Percentiles rank a stretch among this genome's conserved stretches.
Evolutionary conservation across 2,113 vertebrate species (phyloP).

Genomic region (Corythornis vintsioides): DNA sequence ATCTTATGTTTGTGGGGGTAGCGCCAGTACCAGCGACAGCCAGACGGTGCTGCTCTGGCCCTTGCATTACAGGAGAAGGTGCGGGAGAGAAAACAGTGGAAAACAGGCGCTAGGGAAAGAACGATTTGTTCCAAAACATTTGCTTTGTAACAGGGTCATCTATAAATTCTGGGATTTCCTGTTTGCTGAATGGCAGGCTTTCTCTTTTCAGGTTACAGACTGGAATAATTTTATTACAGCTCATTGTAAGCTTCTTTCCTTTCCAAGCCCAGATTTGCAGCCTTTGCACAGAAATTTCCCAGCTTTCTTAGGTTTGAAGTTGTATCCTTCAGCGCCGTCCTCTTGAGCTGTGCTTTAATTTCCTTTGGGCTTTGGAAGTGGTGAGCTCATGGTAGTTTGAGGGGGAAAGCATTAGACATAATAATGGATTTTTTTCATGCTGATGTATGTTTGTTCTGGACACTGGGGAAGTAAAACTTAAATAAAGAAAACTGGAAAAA

Average conservation of each 20-base stretch:
- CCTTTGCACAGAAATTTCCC: slow-evolving; percentile 51
- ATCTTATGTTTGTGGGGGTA: background rate
- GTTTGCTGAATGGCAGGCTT: slow-evolving; percentile 65
- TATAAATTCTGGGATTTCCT: slow-evolving; percentile 81
- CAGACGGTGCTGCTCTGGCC: slow-evolving; percentile 75
- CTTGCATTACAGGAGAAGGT: background rate
- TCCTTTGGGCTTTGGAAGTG: slow-evolving; percentile 50
- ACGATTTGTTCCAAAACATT: slow-evolving; percentile 81
- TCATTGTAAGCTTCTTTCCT: slow-evolving; percentile 27
- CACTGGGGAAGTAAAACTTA: background rate
- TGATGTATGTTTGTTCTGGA: background rate
- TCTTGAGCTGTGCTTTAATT: slow-evolving; percentile 57
- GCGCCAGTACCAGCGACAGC: background rate
- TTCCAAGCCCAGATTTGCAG: slow-evolving; percentile 12
- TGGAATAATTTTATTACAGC: slow-evolving; percentile 47
- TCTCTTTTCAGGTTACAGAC: slow-evolving; percentile 25
- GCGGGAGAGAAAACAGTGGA: slow-evolving; percentile 53
- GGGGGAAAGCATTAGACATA: slow-evolving; percentile 21
- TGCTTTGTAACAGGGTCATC: slow-evolving; percentile 76
- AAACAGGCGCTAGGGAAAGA: slow-evolving; percentile 72
- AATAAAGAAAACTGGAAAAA: background rate
- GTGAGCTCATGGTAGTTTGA: slow-evolving; percentile 61
- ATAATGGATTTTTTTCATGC: background rate
- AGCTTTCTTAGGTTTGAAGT: slow-evolving; percentile 45
- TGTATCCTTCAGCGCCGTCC: slow-evolving; percentile 11